These are phyloP conservation scores for Pangasius macronema DNA, from an alignment of 2,797 vertebrate species.

Conservation along the genomic window DNA sequence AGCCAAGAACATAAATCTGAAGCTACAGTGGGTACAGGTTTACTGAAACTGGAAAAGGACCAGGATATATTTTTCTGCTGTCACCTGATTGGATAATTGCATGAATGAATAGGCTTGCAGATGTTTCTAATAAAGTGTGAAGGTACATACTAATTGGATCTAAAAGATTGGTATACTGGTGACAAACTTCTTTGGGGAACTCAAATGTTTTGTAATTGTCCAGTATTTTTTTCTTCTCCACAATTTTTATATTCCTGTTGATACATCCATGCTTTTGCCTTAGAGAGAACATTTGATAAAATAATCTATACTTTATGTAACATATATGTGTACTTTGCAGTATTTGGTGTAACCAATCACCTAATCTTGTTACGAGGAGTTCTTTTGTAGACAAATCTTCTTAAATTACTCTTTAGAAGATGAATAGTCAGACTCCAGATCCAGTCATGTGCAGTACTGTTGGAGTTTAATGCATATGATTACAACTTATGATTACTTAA, in stretches of 20 bases:
- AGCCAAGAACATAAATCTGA: not conserved
- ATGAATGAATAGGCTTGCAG: not conserved
- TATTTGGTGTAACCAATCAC: not conserved
- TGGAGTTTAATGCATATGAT: not conserved
- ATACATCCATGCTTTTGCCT: not conserved
- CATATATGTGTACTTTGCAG: not conserved
- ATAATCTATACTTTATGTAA: no score
- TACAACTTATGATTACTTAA: not conserved
- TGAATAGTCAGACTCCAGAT: not conserved
- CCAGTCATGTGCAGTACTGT: not conserved
- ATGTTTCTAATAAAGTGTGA: slow-evolving; percentile 5
- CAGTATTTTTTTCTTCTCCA: not conserved
- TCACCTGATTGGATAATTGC: not conserved
- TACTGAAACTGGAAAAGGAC: not conserved
- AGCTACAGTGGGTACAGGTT: not conserved
- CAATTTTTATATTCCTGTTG: not conserved
- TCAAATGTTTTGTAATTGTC: no score
- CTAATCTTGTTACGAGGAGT: not conserved
- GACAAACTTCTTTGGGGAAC: not conserved
- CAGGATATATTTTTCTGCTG: not conserved
- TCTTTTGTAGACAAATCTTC: not conserved
- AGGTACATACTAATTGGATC: not conserved
- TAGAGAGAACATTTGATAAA: no score
- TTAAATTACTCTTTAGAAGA: not conserved
- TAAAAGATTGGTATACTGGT: not conserved